Conservation (phyloP, 2,797 vertebrate species). For the Chrysocyon brachyurus region DNA sequence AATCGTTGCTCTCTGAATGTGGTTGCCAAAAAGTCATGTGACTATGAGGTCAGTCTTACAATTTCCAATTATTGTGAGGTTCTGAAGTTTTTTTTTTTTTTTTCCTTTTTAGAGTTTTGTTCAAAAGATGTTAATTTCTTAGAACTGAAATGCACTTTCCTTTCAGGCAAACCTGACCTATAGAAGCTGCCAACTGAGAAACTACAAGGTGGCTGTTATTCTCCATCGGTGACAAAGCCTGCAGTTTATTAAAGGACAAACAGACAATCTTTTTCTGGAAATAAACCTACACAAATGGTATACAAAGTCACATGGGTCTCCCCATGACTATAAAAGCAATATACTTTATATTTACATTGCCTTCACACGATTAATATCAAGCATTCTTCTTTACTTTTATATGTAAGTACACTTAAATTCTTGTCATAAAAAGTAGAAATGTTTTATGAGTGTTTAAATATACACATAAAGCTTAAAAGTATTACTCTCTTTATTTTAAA, state of each 20-base stretch:
- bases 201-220: constrained; percentile 37
- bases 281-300: constrained; percentile 69
- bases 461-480: constrained; percentile 74
- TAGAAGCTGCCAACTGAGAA: constrained; percentile 59
- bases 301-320: constrained; percentile 65
- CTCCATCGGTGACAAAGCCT: constrained; percentile 49
- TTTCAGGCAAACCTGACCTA: constrained; percentile 69
- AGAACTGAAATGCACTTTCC: neutral
- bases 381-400: constrained; percentile 70
- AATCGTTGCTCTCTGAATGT: neutral
- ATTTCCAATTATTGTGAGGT: neutral
- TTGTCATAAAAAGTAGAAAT: constrained; percentile 69
- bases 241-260: constrained; percentile 49
- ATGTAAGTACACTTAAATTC: constrained; percentile 72
- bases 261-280: constrained; percentile 57
- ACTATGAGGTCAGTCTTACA: neutral
- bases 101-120: neutral
- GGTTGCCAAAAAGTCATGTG: neutral
- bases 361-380: constrained; percentile 59
- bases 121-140: constrained; percentile 28
- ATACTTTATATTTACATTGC: constrained; percentile 30
- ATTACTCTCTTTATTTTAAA: constrained; percentile 63
- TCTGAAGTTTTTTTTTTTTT: neutral
- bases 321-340: constrained; percentile 23
- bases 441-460: constrained; percentile 75